phyloP scores from a whole-genome alignment of 2,888 invertebrate species.

The Rotaria magnacalcarata region DNA sequence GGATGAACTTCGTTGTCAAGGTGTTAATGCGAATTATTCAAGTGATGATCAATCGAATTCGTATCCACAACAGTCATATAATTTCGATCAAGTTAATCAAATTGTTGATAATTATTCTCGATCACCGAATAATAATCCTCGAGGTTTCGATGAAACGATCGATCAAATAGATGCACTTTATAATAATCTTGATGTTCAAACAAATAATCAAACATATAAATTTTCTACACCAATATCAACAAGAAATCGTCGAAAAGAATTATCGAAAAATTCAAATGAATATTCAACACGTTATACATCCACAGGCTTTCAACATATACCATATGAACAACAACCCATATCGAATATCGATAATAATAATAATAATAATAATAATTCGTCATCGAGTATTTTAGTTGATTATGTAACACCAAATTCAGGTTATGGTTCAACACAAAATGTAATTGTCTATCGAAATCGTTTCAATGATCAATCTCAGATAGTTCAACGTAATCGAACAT shows the following conservation, averaged over 20 bases:
- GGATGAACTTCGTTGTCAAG: slow-evolving; percentile 38
- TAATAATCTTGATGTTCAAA: slow-evolving; percentile 30
- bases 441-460: not conserved
- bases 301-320: slow-evolving; percentile 11
- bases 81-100: not conserved
- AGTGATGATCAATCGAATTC: not conserved
- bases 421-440: not conserved
- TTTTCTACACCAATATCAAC: not conserved
- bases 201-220: not conserved
- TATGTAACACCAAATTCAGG: not conserved
- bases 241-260: not conserved
- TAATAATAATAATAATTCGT: not conserved
- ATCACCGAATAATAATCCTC: not conserved
- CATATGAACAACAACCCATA: not conserved
- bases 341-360: not conserved
- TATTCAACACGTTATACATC: not conserved
- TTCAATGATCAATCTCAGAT: not conserved
- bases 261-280: not conserved
- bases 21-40: slow-evolving; percentile 19
- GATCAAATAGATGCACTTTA: slow-evolving; percentile 21
- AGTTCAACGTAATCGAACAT: slow-evolving; percentile 21
- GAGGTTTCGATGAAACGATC: not conserved
- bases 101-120: not conserved
- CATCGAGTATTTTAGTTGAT: not conserved
- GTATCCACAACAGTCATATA: not conserved